A percentile compares a stretch with the other conserved stretches of the same genome.
phyloP scores from a whole-genome alignment of 1,140 invertebrate genomes.

The Venturia canescens region DNA sequence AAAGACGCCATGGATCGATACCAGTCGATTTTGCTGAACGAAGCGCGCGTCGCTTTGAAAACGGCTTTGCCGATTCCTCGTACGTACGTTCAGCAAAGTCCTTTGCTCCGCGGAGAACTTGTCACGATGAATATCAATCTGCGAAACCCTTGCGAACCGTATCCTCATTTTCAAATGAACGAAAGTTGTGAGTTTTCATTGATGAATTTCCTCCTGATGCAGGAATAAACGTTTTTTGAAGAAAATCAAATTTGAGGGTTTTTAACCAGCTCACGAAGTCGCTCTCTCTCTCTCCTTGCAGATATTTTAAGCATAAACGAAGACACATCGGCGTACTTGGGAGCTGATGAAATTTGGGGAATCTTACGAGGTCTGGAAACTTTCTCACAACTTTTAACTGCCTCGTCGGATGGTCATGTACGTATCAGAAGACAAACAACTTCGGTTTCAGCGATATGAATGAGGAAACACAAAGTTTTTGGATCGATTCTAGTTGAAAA shows the following conservation, averaged over 20 bases:
- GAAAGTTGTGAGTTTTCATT: conserved; percentile 82
- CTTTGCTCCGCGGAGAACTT: conserved; percentile 70
- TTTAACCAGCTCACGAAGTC: too few relatives aligned
- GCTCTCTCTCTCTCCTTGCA: conserved; percentile 50
- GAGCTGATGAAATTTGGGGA: conserved; percentile 84
- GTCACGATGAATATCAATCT: conserved; percentile 77
- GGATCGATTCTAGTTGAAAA: too few relatives aligned
- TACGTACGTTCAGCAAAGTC: conserved; percentile 58
- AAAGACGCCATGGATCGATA: conserved; percentile 79
- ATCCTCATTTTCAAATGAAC: conserved; percentile 82
- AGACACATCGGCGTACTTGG: conserved; percentile 62
- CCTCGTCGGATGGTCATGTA: conserved; percentile 73
- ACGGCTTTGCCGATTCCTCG: conserved; percentile 49
- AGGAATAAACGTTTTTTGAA: too few relatives aligned
- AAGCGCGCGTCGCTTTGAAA: conserved; percentile 65
- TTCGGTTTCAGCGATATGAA: too few relatives aligned
- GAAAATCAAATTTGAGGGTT: too few relatives aligned
- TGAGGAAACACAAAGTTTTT: too few relatives aligned
- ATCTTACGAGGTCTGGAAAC: conserved; percentile 87
- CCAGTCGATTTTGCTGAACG: conserved; percentile 70
- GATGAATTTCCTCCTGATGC: background rate
- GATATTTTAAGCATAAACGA: conserved; percentile 69
- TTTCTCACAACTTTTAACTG: conserved; percentile 83
- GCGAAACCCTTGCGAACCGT: conserved; percentile 75
- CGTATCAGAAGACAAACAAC: conserved; percentile 55